Evolutionary conservation across 2,888 invertebrate genomes (phyloP).

Genomic region (Ennomos fuscantarius): DNA sequence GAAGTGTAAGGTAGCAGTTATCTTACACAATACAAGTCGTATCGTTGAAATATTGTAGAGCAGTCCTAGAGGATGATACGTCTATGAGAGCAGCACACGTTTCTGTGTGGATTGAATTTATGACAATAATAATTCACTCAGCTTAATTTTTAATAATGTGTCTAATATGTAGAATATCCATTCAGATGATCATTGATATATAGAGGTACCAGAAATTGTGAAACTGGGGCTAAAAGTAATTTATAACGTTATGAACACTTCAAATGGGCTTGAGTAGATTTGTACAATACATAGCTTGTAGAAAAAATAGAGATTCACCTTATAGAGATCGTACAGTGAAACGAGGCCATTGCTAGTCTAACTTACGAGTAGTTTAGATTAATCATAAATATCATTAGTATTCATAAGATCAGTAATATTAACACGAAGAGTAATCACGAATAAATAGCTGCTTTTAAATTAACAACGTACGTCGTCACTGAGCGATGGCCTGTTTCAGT

Average conservation of each 20-base stretch:
- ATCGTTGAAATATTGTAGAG: too few relatives aligned
- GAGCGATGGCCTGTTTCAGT: constrained; percentile 82
- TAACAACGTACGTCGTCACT: constrained; percentile 47
- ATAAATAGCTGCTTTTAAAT: constrained; percentile 25
- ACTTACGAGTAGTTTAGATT: constrained; percentile 18
- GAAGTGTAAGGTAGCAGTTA: too few relatives aligned
- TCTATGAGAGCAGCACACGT: too few relatives aligned
- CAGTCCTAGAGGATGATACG: too few relatives aligned
- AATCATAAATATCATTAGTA: constrained; percentile 25
- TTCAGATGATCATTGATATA: constrained; percentile 23
- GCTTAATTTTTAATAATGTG: too few relatives aligned
- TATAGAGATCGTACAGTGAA: constrained; percentile 82
- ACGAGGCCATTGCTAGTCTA: constrained; percentile 75
- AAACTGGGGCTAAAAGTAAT: constrained; percentile 24
- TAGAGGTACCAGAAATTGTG: constrained; percentile 22
- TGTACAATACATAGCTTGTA: constrained; percentile 79
- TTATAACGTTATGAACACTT: constrained; percentile 65
- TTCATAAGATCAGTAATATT: constrained; percentile 30
- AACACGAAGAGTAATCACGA: constrained; percentile 23
- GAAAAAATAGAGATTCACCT: constrained; percentile 85
- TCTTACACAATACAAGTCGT: too few relatives aligned
- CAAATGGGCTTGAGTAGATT: constrained; percentile 78
- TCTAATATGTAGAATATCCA: neutral
- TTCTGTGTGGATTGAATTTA: too few relatives aligned
- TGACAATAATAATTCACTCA: too few relatives aligned